Percentiles rank a stretch among this genome's conserved stretches.
Evolutionary conservation across 2,113 vertebrate genomes (phyloP).

Genomic region (Neogobius melanostomus): DNA sequence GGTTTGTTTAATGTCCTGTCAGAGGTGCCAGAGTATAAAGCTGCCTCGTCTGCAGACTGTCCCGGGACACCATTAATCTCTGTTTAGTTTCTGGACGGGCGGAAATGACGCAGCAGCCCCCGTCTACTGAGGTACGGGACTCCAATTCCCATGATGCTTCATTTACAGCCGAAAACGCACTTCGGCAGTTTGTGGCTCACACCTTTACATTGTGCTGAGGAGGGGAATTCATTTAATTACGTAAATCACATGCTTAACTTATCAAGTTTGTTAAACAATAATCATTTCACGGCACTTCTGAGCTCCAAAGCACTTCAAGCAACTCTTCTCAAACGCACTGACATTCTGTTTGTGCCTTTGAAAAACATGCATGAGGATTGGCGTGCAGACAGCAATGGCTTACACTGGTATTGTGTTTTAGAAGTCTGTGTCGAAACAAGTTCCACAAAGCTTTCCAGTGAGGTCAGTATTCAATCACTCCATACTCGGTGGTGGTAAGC

Average conservation of each 20-base stretch:
- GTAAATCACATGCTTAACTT: slow-evolving; percentile 9
- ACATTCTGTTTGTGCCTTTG: too few relatives aligned
- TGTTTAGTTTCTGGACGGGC: slow-evolving; percentile 22
- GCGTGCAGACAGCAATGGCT: too few relatives aligned
- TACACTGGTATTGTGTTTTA: too few relatives aligned
- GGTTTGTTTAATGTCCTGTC: slow-evolving; percentile 20
- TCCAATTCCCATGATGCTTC: slow-evolving; percentile 32
- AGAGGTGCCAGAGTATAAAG: slow-evolving; percentile 17
- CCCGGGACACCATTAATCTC: slow-evolving; percentile 50
- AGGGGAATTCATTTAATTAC: slow-evolving; percentile 37
- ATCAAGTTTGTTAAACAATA: too few relatives aligned
- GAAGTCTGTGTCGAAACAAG: too few relatives aligned
- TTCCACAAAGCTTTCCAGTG: too few relatives aligned
- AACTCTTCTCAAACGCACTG: too few relatives aligned
- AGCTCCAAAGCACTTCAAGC: too few relatives aligned
- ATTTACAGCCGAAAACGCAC: slow-evolving; percentile 31
- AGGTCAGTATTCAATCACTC: too few relatives aligned
- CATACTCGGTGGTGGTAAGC: too few relatives aligned
- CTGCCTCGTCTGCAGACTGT: slow-evolving; percentile 33
- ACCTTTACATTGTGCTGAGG: slow-evolving; percentile 42
- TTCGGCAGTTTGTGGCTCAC: slow-evolving; percentile 36
- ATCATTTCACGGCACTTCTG: too few relatives aligned
- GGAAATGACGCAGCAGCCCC: slow-evolving; percentile 9
- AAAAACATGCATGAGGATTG: too few relatives aligned
- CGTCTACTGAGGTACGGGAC: slow-evolving; percentile 11